These are phyloP conservation scores for Prunella fulvescens DNA, from an alignment of 2,113 vertebrate species.

Conservation along the genomic window DNA sequence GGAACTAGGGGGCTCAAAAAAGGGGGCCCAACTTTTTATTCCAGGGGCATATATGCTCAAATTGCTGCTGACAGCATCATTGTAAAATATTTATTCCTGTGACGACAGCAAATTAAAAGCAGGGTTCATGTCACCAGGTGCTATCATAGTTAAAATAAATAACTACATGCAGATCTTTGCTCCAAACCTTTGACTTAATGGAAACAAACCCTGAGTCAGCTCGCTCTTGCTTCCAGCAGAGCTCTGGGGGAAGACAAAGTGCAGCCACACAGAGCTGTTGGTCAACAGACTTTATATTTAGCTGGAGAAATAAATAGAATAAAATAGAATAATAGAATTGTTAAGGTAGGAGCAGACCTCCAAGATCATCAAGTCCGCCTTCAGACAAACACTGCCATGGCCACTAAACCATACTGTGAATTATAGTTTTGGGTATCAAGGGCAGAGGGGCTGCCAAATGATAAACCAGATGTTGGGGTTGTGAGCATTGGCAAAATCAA, in stretches of 20 bases:
- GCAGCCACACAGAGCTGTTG: neutral
- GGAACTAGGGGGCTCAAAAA: fast-evolving
- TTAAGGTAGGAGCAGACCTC: neutral
- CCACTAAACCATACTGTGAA: neutral
- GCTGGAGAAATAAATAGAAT: neutral
- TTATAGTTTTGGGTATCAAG: neutral
- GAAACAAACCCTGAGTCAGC: neutral
- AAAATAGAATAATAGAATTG: neutral
- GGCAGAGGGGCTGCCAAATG: neutral
- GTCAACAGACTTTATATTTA: neutral
- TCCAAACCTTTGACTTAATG: neutral
- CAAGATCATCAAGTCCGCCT: neutral
- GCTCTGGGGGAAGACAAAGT: neutral
- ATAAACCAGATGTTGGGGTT: neutral
- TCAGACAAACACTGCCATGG: neutral
- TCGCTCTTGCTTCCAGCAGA: neutral
- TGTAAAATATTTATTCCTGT: neutral
- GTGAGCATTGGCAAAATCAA: neutral
- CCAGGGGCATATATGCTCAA: neutral
- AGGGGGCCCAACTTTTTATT: neutral
- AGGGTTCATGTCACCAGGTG: neutral
- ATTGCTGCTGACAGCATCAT: neutral
- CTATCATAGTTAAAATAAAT: neutral
- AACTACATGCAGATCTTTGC: neutral
- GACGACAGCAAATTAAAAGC: neutral